Conservation (phyloP, 2,888 invertebrate species). For the Drosophila paramelanica region DNA sequence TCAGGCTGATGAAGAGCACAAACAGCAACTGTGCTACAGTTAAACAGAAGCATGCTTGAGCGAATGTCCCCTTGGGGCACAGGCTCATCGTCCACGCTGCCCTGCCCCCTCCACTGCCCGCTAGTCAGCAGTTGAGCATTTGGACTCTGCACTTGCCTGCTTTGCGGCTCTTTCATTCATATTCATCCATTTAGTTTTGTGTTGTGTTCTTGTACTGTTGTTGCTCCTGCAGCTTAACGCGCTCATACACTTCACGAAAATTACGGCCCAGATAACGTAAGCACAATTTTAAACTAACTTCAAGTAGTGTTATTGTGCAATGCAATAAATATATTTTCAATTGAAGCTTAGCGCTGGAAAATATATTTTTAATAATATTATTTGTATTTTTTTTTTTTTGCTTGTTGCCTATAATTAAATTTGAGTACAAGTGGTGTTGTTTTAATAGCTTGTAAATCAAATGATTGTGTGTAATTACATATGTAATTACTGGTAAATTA, state of each 20-base stretch:
- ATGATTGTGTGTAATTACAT: not conserved
- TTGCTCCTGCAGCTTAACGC: conserved; percentile 35
- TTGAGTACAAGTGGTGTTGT: no score
- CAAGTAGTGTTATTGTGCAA: not conserved
- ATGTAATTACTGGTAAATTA: not conserved
- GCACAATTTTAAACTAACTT: no score
- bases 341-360: no score
- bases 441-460: not conserved
- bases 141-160: conserved; percentile 62
- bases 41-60: conserved; percentile 72
- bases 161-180: conserved; percentile 72
- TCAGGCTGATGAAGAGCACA: conserved; percentile 69
- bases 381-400: not conserved
- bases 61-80: conserved; percentile 71
- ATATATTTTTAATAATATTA: not conserved
- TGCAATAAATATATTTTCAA: not conserved
- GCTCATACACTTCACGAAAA: conserved; percentile 39
- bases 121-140: conserved; percentile 40
- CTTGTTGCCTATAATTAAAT: no score
- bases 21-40: conserved; percentile 71
- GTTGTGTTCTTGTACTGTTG: conserved; percentile 34
- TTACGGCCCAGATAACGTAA: not conserved
- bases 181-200: conserved; percentile 73
- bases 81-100: conserved; percentile 18
- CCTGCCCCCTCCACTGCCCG: not conserved